Base-by-base conservation (phyloP, 2,888 invertebrate genomes). In the Maniola hyperantus region DNA sequence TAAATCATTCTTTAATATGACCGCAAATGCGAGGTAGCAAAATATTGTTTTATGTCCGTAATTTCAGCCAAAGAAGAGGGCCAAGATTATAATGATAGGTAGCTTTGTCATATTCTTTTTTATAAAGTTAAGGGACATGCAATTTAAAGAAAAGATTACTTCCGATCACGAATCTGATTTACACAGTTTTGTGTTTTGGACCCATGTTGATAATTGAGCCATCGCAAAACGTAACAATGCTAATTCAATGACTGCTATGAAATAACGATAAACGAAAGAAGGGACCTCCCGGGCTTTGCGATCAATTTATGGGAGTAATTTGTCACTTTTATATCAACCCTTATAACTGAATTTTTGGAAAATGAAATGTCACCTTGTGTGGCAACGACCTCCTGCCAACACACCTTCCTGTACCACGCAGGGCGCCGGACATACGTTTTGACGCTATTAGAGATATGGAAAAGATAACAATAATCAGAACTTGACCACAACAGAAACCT, bases 331-430 rank as follows among this genome's bases (percentile, higher is more conserved):
- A 75, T 83, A 83, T 79, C 80, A 82, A 83, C 79, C 80, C 79
- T 82, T 82, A 85, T 83, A 77, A 76, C 74, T 73, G 75, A 76
- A 80, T 80, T 82, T 81, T 72, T 68, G 73, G 73, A 79, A 86
- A 57, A 79, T 88, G 76, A 91, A 91, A 87, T 77, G 78, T 91
- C 90, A 88, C 74, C 79, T 76, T 91, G 91, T 89, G 91, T 88
- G 91, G 91, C 84, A 78, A 65, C 68, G 79, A 79, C 87, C 85
- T 85, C 85, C 84, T 83, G 79, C 83, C 73, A 82, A 76, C 79
- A 65, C 73, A 88, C 84, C 91, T 91, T 91, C 90, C 91, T 91
- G 89, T 89, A 77, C 83, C 92, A 89, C 84, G 88, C 88, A 80
- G 91, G 72, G 91, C 76, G 74, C 81, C 84, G 87, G 89, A 92